Evolutionary conservation across 2,888 invertebrate species (phyloP).

Genomic region (Trachelus troglodyta): DNA sequence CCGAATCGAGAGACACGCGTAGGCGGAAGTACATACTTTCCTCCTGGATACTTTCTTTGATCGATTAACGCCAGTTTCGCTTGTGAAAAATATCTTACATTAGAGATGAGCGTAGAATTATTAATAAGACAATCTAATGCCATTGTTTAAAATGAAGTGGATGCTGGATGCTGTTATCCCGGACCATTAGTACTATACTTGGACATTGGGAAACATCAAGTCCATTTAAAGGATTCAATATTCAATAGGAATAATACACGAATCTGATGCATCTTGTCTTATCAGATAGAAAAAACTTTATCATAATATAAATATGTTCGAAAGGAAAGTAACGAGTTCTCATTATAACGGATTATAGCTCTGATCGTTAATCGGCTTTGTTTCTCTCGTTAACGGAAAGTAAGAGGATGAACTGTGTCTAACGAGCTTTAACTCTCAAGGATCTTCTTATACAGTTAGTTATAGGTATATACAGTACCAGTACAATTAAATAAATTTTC

Average conservation of each 20-base stretch:
- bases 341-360: not conserved
- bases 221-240: too few relatives aligned
- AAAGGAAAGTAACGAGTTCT: not conserved
- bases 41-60: not conserved
- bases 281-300: not conserved
- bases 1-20: not conserved
- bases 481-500: not conserved
- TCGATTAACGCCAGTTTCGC: not conserved
- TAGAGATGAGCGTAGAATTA: not conserved
- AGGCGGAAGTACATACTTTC: not conserved
- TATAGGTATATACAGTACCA: not conserved
- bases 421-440: not conserved
- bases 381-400: conserved; percentile 4
- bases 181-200: too few relatives aligned
- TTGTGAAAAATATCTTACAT: not conserved
- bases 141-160: not conserved
- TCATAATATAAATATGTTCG: not conserved
- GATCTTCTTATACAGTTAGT: not conserved
- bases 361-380: not conserved
- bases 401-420: not conserved
- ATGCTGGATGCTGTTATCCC: too few relatives aligned
- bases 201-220: too few relatives aligned
- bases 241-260: too few relatives aligned
- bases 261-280: not conserved
- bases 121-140: not conserved